Base-by-base conservation (phyloP, 1,140 invertebrate species). In the Apis florea region DNA sequence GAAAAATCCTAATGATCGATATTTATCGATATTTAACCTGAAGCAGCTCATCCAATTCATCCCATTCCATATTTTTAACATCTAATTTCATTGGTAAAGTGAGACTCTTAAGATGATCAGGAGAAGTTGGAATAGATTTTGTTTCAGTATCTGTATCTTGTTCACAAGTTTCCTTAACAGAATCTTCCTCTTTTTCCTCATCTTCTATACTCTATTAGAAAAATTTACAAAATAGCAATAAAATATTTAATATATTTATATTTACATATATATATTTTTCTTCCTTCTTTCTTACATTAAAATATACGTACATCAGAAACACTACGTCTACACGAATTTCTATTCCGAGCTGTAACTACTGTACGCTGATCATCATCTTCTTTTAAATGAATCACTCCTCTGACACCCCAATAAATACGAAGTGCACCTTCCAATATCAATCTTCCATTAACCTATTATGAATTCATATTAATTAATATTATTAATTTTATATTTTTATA, bases 281-380 rank as follows among this genome's bases (percentile, higher is more conserved):
- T 40, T 31, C 31, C 31, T 8, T 9, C 15, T 11, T 17, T n/a
- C 19, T 47, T 12, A n/a, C 2, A 58, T 53, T 71, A 71, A 47
- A 68, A 70, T 26, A 64, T 79, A 85, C 85, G 6, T 54, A 93
- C 90, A 76, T 92, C 93, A 24, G 91, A 90, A 73, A 91, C 89
- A 83, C 93, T 94, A 84, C 86, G 92, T 71, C 96, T 94, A 71
- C 94, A 96, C 0, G 96, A 96, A 92, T 96, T 96, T 82, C 96
- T 93, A 88, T 96, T 96, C 63, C 96, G 93, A 21, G 96, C 95
- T 24, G 95, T 96, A 13, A 96, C 95, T 56, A 97, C 95, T 5
- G 96, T 96, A 66, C 96, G 93, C 85, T 97, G 96, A 93, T 98
- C 97, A 92, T 97, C 97, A 91, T 97, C 97, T 93, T 98, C 97